Base-by-base conservation (phyloP, 2,113 vertebrate genomes). In the Dicerorhinus sumatrensis region DNA sequence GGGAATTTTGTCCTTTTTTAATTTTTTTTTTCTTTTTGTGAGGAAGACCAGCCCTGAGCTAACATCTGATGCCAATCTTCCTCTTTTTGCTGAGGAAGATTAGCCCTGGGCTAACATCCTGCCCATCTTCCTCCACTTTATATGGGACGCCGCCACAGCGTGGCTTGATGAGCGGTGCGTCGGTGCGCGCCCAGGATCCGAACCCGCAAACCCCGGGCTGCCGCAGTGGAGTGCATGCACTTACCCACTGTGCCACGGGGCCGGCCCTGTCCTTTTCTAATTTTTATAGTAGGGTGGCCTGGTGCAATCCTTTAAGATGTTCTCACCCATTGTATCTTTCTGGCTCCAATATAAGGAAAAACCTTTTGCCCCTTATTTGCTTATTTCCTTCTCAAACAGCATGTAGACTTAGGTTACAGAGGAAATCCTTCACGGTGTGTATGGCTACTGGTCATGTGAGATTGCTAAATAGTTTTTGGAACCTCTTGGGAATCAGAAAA, bases 401-500 rank as follows among this genome's bases (percentile, higher is more conserved):
- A 21, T 23, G 31, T 54, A 75, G 85, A 60, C 46, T 73, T 39
- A 25, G 58, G n/a, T 77, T 63, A 58, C 12, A 72, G 39, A 89
- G 39, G n/a, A 89, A 92, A 84, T 58, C 13, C 11, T 86, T 76
- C 8, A 2, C 42, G n/a, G 25, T 62, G 42, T 84, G 70, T 62
- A 42, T 9, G 65, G 88, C 8, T 12, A 77, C 80, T 54, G 25
- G 36, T 95, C 75, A 67, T 31, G 51, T 8, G 25, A 67, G n/a
- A 94, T 25, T 36, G 65, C 46, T 70, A 67, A 75, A 62, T 29
- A 81, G 54, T n/a, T 70, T 94, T 93, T 63, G 58, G 63, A 85
- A 94, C 9, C 17, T 87, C 85, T 91, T 79, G 65, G 87, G 80
- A 93, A 65, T 88, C 82, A 95, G 58, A 89, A 58, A 89, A 60